Evolutionary conservation across 2,888 invertebrate species (phyloP), one percentile per base, ranked within the genome.

Genomic region (Drosophila lacicola): DNA sequence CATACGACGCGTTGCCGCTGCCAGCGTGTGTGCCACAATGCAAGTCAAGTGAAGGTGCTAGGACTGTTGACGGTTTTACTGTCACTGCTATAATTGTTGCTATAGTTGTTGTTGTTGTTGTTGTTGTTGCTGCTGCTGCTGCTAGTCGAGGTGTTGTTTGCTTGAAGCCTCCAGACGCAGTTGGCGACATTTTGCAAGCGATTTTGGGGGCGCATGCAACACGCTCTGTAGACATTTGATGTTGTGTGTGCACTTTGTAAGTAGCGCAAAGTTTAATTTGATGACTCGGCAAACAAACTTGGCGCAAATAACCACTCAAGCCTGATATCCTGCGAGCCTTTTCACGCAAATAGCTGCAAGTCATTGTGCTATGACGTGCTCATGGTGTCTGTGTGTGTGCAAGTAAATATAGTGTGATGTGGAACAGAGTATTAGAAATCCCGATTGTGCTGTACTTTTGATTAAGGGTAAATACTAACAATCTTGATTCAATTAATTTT

Each of bases 11-110:
- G 84, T 74, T 72, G 81, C 75, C 68, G 17, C 33, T 44, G 42
- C 36, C 36, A 8, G 44, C 14, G 14, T 17, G 13, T 11, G 19
- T 17, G 54, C 25, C 19, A 78, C 85, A 74, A 66, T 74, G 88
- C 88, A 76, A 64, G 89, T 87, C 89, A 83, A 83, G 89, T 89
- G 80, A 76, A 70, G 85, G 67, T 67, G 85, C 71, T 67, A 67
- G 65, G 66, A 55, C 64, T 66, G 70, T 65, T 82, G 62, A 89
- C 88, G 82, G 88, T 74, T 84, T 87, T 81, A 81, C 74, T 78
- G 82, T 56, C 79, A 69, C 82, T 61, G 45, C 49, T 61, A 55
- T 61, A 63, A 70, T 72, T 64, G 57, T 65, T 44, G 45, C 60
- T 64, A 50, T 33, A 51, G 46, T 56, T 51, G 37, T 45, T 46